These are phyloP conservation scores for Alviniconcha marisindica DNA, from an alignment of 1,140 invertebrate species.

Conservation along the genomic window DNA sequence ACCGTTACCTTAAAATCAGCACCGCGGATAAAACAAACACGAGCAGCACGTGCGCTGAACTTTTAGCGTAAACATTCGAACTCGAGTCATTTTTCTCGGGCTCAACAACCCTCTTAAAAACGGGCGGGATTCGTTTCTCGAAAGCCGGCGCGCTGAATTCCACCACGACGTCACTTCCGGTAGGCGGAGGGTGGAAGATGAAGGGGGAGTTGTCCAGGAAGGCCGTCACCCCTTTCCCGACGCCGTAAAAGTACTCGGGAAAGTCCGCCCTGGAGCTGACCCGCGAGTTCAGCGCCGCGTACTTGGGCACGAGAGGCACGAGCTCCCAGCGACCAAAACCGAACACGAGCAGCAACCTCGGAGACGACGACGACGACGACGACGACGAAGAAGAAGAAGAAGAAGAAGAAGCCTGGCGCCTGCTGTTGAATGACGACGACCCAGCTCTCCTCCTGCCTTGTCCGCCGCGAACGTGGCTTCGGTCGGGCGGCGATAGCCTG, in stretches of 20 bases:
- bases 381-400: too few species aligned
- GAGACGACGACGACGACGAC: neutral
- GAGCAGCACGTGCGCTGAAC: too few species aligned
- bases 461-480: neutral
- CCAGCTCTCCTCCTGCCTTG: neutral
- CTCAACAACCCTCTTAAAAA: constrained; percentile 23
- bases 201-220: constrained; percentile 12
- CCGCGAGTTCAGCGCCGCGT: neutral
- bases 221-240: constrained; percentile 7
- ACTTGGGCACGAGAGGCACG: neutral
- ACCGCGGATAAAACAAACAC: too few species aligned
- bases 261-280: constrained; percentile 16
- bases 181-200: constrained; percentile 32
- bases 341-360: constrained; percentile 1
- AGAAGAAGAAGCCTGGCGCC: too few species aligned
- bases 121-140: constrained; percentile 22
- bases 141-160: constrained; percentile 4
- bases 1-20: too few species aligned
- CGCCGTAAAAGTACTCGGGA: constrained; percentile 38
- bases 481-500: neutral
- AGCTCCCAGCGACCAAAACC: constrained; percentile 32
- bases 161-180: neutral
- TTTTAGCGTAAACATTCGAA: too few species aligned
- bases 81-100: neutral
- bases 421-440: neutral